These are phyloP conservation scores for Meiosimyza platycephala DNA, from an alignment of 2,888 invertebrate species.

Conservation along the genomic window DNA sequence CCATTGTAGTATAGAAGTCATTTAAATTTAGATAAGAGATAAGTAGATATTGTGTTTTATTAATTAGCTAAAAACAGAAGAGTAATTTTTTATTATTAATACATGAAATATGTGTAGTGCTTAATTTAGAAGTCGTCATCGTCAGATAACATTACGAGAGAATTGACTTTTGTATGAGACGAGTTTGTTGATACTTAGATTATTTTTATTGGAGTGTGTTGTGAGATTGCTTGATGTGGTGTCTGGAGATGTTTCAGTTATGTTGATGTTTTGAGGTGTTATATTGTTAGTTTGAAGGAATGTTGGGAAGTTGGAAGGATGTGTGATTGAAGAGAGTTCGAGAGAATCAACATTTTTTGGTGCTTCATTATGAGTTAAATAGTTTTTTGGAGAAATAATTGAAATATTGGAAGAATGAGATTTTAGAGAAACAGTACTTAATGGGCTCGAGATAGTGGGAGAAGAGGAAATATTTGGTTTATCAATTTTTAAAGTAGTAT, in stretches of 20 bases:
- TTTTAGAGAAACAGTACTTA: neutral
- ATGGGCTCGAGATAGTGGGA: neutral
- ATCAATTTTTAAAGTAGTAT: neutral
- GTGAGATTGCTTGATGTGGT: neutral
- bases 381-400: neutral
- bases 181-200: neutral
- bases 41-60: too few relatives aligned
- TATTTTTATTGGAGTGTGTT: neutral
- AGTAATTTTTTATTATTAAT: too few relatives aligned
- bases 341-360: neutral
- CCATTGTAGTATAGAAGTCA: neutral
- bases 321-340: neutral
- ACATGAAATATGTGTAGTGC: too few relatives aligned
- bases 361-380: neutral
- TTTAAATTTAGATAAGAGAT: neutral
- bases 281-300: neutral
- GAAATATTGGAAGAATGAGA: neutral
- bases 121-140: too few relatives aligned
- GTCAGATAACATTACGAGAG: neutral
- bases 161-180: neutral
- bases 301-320: neutral
- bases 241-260: neutral
- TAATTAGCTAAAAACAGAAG: too few relatives aligned
- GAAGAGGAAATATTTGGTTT: neutral
- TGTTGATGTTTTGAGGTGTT: neutral